A percentile compares a stretch with the other conserved stretches of the same genome.
Conservation (phyloP, 2,888 invertebrate genomes). For the Blastobasis lacticolella region DNA sequence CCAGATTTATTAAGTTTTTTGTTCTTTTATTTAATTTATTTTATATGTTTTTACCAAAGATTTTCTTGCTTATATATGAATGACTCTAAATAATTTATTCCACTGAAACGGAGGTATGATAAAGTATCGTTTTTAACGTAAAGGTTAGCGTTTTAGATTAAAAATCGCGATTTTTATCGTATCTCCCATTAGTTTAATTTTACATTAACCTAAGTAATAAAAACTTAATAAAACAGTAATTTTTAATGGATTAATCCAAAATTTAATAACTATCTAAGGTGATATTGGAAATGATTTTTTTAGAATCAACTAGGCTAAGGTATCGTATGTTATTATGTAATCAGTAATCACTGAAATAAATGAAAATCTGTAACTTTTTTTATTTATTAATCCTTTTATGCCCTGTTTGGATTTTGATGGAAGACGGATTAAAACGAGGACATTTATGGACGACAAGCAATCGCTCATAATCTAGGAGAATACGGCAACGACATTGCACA, state of each 20-base stretch:
- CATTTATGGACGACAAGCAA: neutral
- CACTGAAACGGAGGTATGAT: slow-evolving; percentile 8
- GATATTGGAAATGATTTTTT: slow-evolving; percentile 75
- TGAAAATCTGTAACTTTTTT: slow-evolving; percentile 46
- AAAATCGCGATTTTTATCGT: slow-evolving; percentile 20
- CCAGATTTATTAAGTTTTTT: slow-evolving; percentile 25
- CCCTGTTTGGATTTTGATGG: neutral
- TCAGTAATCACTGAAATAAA: slow-evolving; percentile 74
- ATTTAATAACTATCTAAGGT: slow-evolving; percentile 68
- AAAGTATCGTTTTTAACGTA: slow-evolving; percentile 19
- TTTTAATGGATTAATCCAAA: slow-evolving; percentile 67
- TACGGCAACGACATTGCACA: neutral
- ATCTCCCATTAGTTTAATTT: slow-evolving; percentile 22
- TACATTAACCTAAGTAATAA: slow-evolving; percentile 40
- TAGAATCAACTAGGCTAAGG: slow-evolving; percentile 70
- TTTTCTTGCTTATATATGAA: slow-evolving; percentile 15
- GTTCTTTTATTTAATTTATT: slow-evolving; percentile 34
- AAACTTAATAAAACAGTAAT: slow-evolving; percentile 47
- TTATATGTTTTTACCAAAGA: slow-evolving; percentile 40
- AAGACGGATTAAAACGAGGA: too few species aligned
- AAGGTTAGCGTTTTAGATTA: slow-evolving; percentile 20
- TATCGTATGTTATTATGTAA: slow-evolving; percentile 73
- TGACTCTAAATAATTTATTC: neutral
- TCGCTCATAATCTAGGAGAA: neutral
- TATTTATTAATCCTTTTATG: slow-evolving; percentile 15